Conservation (phyloP, 1,140 invertebrate species). For the Atta texana region DNA sequence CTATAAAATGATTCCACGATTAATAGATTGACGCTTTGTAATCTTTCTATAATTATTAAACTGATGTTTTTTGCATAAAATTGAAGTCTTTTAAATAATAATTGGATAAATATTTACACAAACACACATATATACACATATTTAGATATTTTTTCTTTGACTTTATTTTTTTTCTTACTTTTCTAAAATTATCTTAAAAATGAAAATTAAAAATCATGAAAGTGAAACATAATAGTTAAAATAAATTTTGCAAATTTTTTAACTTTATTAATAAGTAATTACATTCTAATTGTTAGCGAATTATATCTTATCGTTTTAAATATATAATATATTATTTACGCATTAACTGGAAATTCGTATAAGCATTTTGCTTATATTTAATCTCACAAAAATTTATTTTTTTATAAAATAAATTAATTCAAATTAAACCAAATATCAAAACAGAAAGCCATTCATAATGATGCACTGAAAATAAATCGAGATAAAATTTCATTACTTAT, state of each 20-base stretch:
- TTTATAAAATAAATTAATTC: neutral
- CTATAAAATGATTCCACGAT: neutral
- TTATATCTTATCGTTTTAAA: too few relatives aligned
- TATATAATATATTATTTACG: too few relatives aligned
- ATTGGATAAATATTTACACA: neutral
- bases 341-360: too few relatives aligned
- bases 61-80: neutral
- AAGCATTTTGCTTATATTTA: too few relatives aligned
- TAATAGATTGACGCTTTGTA: neutral
- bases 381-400: too few relatives aligned
- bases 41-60: neutral
- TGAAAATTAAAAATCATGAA: neutral
- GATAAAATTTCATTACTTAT: constrained; percentile 16
- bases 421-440: neutral
- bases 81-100: neutral
- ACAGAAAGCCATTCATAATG: neutral
- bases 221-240: neutral
- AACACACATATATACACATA: neutral
- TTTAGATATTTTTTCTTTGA: neutral
- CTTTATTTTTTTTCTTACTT: too few relatives aligned
- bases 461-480: neutral
- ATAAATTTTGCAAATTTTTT: too few relatives aligned
- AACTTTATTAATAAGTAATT: too few relatives aligned
- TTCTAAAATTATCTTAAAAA: neutral
- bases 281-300: too few relatives aligned